Evolutionary conservation across 2,797 vertebrate species (phyloP), one percentile per base, ranked within the genome.

Genomic region (Picus viridis): DNA sequence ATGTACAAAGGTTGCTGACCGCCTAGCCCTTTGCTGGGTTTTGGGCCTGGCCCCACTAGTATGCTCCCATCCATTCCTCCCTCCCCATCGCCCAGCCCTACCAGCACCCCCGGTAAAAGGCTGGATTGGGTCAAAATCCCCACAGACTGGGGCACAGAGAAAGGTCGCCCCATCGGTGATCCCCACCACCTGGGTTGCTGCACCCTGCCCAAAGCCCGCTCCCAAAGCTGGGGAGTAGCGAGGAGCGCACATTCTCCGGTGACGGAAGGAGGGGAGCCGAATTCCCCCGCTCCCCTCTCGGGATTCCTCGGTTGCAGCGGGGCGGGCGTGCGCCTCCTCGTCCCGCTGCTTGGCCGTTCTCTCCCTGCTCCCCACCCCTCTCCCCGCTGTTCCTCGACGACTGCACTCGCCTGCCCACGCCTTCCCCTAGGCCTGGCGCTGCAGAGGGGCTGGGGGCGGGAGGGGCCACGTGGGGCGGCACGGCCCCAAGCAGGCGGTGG

Each of bases 1-100:
- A 4, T 0, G 0, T 1, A 1, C 1, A 2, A 14, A 1, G 9
- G 17, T 0, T 71, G 58, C 17, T 61, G 51, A 13, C 0, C 2
- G 12, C 20, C 7, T 10, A 6, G 13, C 53, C 59, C 56, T 62
- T 65, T 5, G 3, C 56, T 22, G 41, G 17, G 15, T 49, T 30
- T 62, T 5, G 5, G 41, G 14, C 27, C 18, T 16, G 8, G 24
- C 54, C 1, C 1, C 13, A 19, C 1, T 14, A n/a, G n/a, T 12
- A 29, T 8, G 11, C 13, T n/a, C 57, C 7, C 7, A 0, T 32
- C 70, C 9, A 26, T 5, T 27, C 34, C 1, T 34, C 30, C 27
- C 1, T 7, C 16, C 54, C 2, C 7, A 14, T 10, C 3, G 3
- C 15, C 5, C 7, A 2, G 53, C 16, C 18, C 18, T 57, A 30